These are phyloP conservation scores for Mus pahari DNA, from an alignment of 2,113 vertebrate genomes.

Conservation along the genomic window DNA sequence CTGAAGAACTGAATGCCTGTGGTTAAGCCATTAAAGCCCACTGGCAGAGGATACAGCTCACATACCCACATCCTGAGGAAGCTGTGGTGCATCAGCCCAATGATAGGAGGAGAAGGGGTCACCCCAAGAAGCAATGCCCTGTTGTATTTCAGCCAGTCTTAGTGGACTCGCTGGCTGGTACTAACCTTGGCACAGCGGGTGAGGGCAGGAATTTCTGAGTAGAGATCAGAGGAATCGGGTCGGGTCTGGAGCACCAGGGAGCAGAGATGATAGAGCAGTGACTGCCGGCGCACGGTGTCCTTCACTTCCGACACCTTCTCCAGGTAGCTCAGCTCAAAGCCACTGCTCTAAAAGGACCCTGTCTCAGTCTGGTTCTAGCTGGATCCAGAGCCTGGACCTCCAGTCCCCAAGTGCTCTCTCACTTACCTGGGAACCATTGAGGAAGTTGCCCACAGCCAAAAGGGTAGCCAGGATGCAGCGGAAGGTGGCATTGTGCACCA, in stretches of 20 bases:
- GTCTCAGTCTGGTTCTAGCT: slow-evolving; percentile 54
- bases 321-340: slow-evolving; percentile 97
- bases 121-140: not conserved
- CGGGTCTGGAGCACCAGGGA: slow-evolving; percentile 92
- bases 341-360: slow-evolving; percentile 90
- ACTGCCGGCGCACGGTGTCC: slow-evolving; percentile 96
- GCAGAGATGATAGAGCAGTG: slow-evolving; percentile 95
- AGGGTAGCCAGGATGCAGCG: slow-evolving; percentile 94
- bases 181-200: slow-evolving; percentile 94
- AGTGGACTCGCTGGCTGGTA: slow-evolving; percentile 18
- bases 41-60: not conserved
- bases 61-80: not conserved
- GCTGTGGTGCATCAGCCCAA: not conserved
- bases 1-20: not conserved
- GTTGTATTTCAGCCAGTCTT: not conserved
- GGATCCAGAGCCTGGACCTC: slow-evolving; percentile 14
- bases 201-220: slow-evolving; percentile 96
- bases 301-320: slow-evolving; percentile 99
- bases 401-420: not conserved
- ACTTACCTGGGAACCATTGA: slow-evolving; percentile 94
- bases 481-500: slow-evolving; percentile 95
- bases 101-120: not conserved
- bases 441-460: slow-evolving; percentile 96
- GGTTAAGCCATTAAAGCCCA: slow-evolving; percentile 24
- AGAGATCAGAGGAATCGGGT: slow-evolving; percentile 94